Conservation (phyloP, 2,113 vertebrate genomes). For the Pygoscelis adeliae region DNA sequence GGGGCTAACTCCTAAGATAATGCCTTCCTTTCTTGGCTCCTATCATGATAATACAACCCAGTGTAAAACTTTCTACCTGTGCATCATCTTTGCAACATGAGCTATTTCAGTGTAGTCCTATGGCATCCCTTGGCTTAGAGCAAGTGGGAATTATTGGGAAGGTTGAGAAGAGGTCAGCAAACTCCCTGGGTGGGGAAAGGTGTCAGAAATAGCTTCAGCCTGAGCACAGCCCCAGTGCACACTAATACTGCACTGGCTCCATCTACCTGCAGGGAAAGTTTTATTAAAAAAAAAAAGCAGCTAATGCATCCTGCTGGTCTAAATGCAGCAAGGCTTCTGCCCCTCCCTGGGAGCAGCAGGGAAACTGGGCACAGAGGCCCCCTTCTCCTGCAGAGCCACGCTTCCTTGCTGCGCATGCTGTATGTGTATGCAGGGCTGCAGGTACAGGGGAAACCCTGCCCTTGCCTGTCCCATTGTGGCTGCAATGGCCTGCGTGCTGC, state of each 20-base stretch:
- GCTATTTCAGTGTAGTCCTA: background rate
- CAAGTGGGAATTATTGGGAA: background rate
- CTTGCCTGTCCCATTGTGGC: background rate
- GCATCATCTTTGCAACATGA: background rate
- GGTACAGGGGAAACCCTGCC: background rate
- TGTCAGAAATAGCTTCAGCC: background rate
- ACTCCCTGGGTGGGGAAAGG: background rate
- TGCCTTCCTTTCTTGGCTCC: background rate
- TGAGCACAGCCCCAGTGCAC: background rate
- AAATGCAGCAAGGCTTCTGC: background rate
- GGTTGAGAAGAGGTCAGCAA: background rate
- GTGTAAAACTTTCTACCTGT: background rate
- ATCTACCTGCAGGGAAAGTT: background rate
- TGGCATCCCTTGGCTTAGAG: background rate
- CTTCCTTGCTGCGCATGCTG: fast-evolving
- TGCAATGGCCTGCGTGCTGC: too few relatives aligned
- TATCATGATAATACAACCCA: background rate
- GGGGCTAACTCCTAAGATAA: background rate
- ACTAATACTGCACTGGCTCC: background rate
- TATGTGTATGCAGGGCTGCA: background rate
- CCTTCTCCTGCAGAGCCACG: fast-evolving
- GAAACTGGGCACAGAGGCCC: background rate
- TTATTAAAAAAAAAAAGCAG: background rate
- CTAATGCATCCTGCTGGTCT: background rate
- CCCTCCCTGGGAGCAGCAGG: background rate